A percentile compares a stretch with the other conserved stretches of the same genome.
Evolutionary conservation across 1,140 invertebrate species (phyloP).

Genomic region (Agrilus planipennis): DNA sequence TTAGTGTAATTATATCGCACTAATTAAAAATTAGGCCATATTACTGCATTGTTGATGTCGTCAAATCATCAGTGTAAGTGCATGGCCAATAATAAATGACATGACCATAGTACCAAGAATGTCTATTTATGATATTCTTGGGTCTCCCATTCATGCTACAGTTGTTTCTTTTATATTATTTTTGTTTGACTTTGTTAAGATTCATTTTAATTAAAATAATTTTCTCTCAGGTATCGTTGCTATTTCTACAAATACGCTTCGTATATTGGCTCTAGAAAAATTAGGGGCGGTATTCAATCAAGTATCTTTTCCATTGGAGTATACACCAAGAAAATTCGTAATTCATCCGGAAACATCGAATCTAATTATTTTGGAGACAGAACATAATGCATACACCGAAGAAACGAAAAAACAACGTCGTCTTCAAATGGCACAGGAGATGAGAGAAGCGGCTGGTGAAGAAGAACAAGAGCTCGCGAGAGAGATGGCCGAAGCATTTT

Average conservation of each 20-base stretch:
- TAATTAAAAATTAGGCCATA: slow-evolving; percentile 4
- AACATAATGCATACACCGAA: slow-evolving; percentile 97
- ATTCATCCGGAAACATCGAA: slow-evolving; percentile 90
- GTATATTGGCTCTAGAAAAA: slow-evolving; percentile 97
- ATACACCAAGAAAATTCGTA: slow-evolving; percentile 91
- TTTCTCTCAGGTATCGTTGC: too few species aligned
- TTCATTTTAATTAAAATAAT: slow-evolving; percentile 6
- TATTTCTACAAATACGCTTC: slow-evolving; percentile 93
- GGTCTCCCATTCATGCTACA: slow-evolving; percentile 7
- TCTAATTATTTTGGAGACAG: slow-evolving; percentile 88
- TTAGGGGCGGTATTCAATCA: slow-evolving; percentile 96
- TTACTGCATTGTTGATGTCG: too few species aligned
- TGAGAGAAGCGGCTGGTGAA: slow-evolving; percentile 90
- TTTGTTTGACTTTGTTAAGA: background rate
- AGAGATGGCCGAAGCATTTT: slow-evolving; percentile 93
- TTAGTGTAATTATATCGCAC: slow-evolving; percentile 4
- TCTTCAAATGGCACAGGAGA: slow-evolving; percentile 79
- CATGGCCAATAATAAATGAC: slow-evolving; percentile 4
- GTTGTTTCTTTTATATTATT: background rate
- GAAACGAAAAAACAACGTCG: slow-evolving; percentile 89
- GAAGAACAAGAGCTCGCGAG: slow-evolving; percentile 90
- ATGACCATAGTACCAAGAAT: slow-evolving; percentile 3
- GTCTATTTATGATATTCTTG: slow-evolving; percentile 2
- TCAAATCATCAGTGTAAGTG: too few species aligned
- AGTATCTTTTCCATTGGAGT: slow-evolving; percentile 79